Conservation (phyloP, 1,140 invertebrate species). For the Capitella teleta region DNA sequence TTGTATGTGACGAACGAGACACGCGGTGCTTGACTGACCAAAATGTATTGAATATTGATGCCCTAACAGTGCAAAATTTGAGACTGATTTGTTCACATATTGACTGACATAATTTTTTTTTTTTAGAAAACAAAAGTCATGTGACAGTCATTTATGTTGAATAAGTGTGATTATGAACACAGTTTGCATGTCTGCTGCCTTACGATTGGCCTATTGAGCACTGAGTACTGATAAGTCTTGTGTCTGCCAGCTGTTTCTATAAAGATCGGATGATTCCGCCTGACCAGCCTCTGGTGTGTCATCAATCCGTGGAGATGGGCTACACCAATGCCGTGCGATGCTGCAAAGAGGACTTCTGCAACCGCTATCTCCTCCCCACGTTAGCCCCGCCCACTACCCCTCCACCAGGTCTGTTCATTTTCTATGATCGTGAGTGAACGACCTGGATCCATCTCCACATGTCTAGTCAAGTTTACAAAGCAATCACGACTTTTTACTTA, state of each 20-base stretch:
- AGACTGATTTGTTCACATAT: too few relatives aligned
- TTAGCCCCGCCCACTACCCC: conserved; percentile 14
- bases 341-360: conserved; percentile 61
- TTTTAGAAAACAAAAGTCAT: too few relatives aligned
- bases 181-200: background rate
- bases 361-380: conserved; percentile 44
- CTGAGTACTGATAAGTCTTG: background rate
- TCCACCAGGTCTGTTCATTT: conserved; percentile 20
- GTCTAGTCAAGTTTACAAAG: background rate
- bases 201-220: background rate
- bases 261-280: conserved; percentile 45
- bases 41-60: too few relatives aligned
- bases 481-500: background rate
- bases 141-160: too few relatives aligned
- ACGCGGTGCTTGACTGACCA: too few relatives aligned
- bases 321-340: conserved; percentile 32
- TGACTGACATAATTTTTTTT: too few relatives aligned
- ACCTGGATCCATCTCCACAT: background rate
- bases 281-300: conserved; percentile 45
- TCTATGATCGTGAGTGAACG: background rate
- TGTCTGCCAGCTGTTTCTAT: conserved; percentile 45
- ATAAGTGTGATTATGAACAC: too few relatives aligned
- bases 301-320: conserved; percentile 29
- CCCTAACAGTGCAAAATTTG: too few relatives aligned
- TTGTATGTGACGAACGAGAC: too few relatives aligned